These are phyloP conservation scores for Falcaria lacertinaria DNA, from an alignment of 2,888 invertebrate genomes.

Conservation along the genomic window DNA sequence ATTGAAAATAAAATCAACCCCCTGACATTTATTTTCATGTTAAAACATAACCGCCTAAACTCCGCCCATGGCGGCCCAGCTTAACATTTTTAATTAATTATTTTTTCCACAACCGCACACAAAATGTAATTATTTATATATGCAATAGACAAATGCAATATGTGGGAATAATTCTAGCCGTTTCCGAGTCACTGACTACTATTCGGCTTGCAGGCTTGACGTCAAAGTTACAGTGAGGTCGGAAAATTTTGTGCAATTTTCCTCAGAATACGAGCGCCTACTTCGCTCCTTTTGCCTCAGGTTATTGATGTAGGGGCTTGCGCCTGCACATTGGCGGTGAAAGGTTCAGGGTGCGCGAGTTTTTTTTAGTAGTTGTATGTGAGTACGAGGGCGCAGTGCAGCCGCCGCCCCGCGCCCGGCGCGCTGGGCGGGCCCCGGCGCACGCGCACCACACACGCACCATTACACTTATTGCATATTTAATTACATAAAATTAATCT, in stretches of 20 bases:
- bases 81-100: conserved; percentile 15
- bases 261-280: conserved; percentile 32
- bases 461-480: conserved; percentile 17
- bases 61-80: conserved; percentile 11
- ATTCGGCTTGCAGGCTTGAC: conserved; percentile 32
- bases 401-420: conserved; percentile 48
- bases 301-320: conserved; percentile 44
- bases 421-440: conserved; percentile 51
- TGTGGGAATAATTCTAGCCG: conserved; percentile 12
- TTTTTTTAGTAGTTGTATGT: conserved; percentile 44
- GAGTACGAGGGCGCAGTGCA: conserved; percentile 49
- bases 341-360: conserved; percentile 40
- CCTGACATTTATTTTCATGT: neutral
- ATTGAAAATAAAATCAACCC: neutral
- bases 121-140: conserved; percentile 14
- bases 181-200: conserved; percentile 16
- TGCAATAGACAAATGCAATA: conserved; percentile 10
- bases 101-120: conserved; percentile 6
- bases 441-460: conserved; percentile 7
- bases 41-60: conserved; percentile 4
- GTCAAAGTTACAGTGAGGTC: conserved; percentile 41
- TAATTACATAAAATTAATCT: conserved; percentile 25
- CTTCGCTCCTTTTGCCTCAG: conserved; percentile 32
- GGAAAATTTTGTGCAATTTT: conserved; percentile 74
- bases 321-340: conserved; percentile 52